phyloP scores from a whole-genome alignment of 2,888 invertebrate species.

The Melolontha melolontha region DNA sequence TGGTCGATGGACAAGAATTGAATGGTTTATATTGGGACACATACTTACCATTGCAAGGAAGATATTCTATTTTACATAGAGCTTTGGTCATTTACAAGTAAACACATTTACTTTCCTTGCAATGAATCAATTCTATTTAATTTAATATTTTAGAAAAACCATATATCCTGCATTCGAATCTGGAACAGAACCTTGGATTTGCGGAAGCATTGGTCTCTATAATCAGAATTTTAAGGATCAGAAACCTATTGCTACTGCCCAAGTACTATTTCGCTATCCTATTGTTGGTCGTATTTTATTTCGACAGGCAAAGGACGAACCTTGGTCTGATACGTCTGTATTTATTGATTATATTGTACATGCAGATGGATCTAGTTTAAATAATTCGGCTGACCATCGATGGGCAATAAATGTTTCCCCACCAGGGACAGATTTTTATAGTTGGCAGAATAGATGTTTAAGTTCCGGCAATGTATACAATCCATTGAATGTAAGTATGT shows the following conservation, averaged over 20 bases:
- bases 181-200: conserved; percentile 70
- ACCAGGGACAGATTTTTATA: conserved; percentile 89
- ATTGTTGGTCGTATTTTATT: conserved; percentile 87
- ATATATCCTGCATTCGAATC: conserved; percentile 65
- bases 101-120: conserved; percentile 45
- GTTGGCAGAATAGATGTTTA: conserved; percentile 88
- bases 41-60: conserved; percentile 86
- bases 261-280: conserved; percentile 86
- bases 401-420: conserved; percentile 87
- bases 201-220: conserved; percentile 75
- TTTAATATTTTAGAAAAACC: conserved; percentile 62
- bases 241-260: conserved; percentile 80
- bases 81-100: conserved; percentile 83
- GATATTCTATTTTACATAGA: conserved; percentile 82
- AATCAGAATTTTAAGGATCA: conserved; percentile 75
- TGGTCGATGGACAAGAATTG: conserved; percentile 80
- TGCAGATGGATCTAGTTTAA: conserved; percentile 84
- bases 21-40: conserved; percentile 85
- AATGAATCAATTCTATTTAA: neutral
- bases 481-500: conserved; percentile 73
- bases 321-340: conserved; percentile 87
- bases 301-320: conserved; percentile 82
- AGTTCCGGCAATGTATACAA: conserved; percentile 83
- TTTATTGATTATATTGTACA: conserved; percentile 88
- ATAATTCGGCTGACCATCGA: conserved; percentile 79